Evolutionary conservation across 2,888 invertebrate species (phyloP), one percentile per base, ranked within the genome.

Genomic region (Ellobium chinense): DNA sequence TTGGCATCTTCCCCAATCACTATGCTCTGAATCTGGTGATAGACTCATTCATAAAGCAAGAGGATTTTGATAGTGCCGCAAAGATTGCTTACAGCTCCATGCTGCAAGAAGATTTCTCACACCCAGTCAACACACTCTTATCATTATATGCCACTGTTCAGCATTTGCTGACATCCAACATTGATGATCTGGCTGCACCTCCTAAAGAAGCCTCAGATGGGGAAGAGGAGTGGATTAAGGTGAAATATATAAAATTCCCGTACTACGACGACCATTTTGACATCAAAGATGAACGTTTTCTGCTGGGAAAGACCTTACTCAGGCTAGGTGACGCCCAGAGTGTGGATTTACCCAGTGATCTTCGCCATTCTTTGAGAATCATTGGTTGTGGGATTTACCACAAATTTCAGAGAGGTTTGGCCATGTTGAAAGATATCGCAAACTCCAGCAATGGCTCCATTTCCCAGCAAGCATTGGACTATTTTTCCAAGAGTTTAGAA

Each of bases 231-330:
- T 82, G 76, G 93, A 94, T 97, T 12, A 94, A 97, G 86, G 95
- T 98, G 0, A 94, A 94, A 80, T 98, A 94, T 91, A 90, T 99
- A 58, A 94, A 96, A 88, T 97, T 97, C 91, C 95, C 96, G 0
- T 97, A 94, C 91, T 96, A 96, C 93, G 98, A 98, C 94, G 96
- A 97, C 90, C 98, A 98, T 92, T 97, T 97, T 93, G 97, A 97
- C 93, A 94, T 98, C 29, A 94, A 93, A 81, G 95, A 97, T 85
- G 95, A 95, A 7, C 92, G 94, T 36, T 94, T 95, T 89, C 93
- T 97, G 60, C 94, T 96, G 70, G 98, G 98, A 0, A 98, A 98
- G 94, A 96, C 97, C 1, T 93, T 98, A 72, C 87, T 87, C 36
- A 82, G 88, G 74, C 80, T 93, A 12, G 91, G 92, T 1, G 82